Conservation (phyloP, 2,113 vertebrate genomes). For the Cheirogaleus medius region DNA sequence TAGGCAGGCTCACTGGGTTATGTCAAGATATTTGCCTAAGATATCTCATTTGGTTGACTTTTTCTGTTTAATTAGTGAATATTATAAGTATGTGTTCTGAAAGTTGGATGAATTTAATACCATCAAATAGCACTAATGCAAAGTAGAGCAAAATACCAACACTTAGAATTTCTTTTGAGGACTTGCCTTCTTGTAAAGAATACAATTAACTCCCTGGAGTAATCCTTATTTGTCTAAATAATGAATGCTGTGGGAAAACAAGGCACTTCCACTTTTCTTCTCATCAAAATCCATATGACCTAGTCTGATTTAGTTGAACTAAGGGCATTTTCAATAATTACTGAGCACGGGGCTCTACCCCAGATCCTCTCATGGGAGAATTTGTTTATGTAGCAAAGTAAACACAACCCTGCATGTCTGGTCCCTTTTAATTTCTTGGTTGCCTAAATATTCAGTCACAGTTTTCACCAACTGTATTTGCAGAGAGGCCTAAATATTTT, state of each 20-base stretch:
- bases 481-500: neutral
- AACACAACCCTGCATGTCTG: neutral
- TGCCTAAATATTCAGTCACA: conserved; percentile 25
- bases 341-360: neutral
- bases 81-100: conserved; percentile 69
- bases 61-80: conserved; percentile 73
- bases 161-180: conserved; percentile 34
- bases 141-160: conserved; percentile 56
- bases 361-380: neutral
- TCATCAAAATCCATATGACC: conserved; percentile 27
- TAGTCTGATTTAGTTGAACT: conserved; percentile 29
- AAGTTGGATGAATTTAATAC: conserved; percentile 59
- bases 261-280: neutral
- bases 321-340: conserved; percentile 44
- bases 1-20: conserved; percentile 33
- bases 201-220: conserved; percentile 42
- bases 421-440: conserved; percentile 5
- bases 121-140: conserved; percentile 53
- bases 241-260: neutral
- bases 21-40: conserved; percentile 59
- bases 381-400: conserved; percentile 12
- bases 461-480: neutral
- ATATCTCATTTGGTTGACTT: conserved; percentile 60
- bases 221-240: conserved; percentile 37
- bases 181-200: conserved; percentile 48